These are phyloP conservation scores for Cercocebus atys DNA, from an alignment of 2,113 vertebrate genomes.

Conservation along the genomic window DNA sequence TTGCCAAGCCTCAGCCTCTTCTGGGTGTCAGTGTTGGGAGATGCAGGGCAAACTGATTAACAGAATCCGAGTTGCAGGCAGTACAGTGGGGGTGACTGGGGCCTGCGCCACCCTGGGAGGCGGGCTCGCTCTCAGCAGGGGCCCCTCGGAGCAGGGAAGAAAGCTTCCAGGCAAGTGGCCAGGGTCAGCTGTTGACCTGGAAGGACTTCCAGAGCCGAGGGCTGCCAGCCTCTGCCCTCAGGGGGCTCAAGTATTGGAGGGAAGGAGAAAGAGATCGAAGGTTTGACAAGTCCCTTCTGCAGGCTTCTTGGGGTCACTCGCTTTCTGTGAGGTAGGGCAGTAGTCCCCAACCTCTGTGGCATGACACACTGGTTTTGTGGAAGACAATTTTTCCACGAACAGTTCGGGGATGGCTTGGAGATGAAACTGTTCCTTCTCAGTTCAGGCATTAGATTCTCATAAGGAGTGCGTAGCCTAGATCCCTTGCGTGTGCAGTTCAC, in stretches of 20 bases:
- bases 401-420: no score
- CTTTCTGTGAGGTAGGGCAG: not conserved
- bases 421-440: no score
- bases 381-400: no score
- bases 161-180: not conserved
- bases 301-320: not conserved
- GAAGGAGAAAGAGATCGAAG: not conserved
- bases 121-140: not conserved
- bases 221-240: not conserved
- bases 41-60: not conserved
- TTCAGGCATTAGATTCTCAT: no score
- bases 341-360: no score
- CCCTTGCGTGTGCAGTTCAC: no score
- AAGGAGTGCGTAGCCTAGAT: no score
- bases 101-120: not conserved
- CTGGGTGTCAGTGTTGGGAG: not conserved
- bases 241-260: no score
- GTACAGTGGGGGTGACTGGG: not conserved
- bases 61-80: not conserved
- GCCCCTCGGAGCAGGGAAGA: not conserved
- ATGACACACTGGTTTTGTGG: no score
- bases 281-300: not conserved
- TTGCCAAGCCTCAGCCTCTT: not conserved
- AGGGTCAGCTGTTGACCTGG: not conserved
- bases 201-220: not conserved